Conservation (phyloP, 1,140 invertebrate species). For the Calycopis cecrops region DNA sequence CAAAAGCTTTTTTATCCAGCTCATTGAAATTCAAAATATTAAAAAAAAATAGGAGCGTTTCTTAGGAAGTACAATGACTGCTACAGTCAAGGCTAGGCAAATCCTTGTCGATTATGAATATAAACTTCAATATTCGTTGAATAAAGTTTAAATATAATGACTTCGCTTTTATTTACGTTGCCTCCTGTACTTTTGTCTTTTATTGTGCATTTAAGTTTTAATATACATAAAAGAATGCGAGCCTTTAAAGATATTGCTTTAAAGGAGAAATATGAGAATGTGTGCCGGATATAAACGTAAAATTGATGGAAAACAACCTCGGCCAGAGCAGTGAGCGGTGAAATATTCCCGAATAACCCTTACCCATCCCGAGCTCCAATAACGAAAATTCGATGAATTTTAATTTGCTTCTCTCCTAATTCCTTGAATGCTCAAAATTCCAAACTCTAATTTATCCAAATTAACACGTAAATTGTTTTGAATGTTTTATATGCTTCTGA, state of each 20-base stretch:
- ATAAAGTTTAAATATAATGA: too few species aligned
- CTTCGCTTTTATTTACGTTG: too few species aligned
- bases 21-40: too few species aligned
- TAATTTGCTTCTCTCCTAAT: slow-evolving; percentile 14
- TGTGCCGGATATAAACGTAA: slow-evolving; percentile 26
- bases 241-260: slow-evolving; percentile 25
- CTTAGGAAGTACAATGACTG: too few species aligned
- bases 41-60: too few species aligned
- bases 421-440: slow-evolving; percentile 10
- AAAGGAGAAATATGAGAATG: slow-evolving; percentile 31
- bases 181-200: too few species aligned
- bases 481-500: slow-evolving; percentile 2
- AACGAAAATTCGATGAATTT: slow-evolving; percentile 17
- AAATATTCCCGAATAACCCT: slow-evolving; percentile 12
- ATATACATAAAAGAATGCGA: slow-evolving; percentile 29
- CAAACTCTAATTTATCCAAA: slow-evolving; percentile 9
- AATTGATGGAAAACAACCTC: slow-evolving; percentile 26
- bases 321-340: slow-evolving; percentile 8
- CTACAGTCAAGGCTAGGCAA: too few species aligned
- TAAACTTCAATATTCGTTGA: too few species aligned
- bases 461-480: slow-evolving; percentile 10
- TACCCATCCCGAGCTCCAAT: slow-evolving; percentile 12
- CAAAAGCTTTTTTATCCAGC: too few species aligned
- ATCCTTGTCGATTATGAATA: too few species aligned
- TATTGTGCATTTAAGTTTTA: too few species aligned